These are phyloP conservation scores for Erythrolamprus reginae DNA, from an alignment of 2,113 vertebrate species.

Conservation along the genomic window DNA sequence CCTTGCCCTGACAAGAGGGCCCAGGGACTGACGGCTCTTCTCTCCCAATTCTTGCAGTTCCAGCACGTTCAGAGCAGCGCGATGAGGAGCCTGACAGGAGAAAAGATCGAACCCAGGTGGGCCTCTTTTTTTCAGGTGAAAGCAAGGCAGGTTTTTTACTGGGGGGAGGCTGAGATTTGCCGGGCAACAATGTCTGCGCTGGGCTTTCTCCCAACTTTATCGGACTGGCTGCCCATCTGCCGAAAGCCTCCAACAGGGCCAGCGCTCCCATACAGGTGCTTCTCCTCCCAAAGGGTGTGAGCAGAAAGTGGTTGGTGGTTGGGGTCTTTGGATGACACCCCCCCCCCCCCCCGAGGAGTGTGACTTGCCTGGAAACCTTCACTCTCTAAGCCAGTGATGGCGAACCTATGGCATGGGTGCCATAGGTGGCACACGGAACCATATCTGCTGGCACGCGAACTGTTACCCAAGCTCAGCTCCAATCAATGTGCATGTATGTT, in stretches of 20 bases:
- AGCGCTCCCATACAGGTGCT: background rate
- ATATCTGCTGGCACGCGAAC: too few relatives aligned
- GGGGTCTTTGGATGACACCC: background rate
- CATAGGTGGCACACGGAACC: too few relatives aligned
- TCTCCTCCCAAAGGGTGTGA: background rate
- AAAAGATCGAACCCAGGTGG: constrained; percentile 92
- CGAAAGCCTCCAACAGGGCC: background rate
- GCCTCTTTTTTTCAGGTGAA: background rate
- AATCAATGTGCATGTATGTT: too few relatives aligned
- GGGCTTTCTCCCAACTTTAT: background rate
- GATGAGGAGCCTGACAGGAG: constrained; percentile 83
- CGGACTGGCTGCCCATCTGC: background rate
- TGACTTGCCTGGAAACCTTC: background rate
- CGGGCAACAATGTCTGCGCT: background rate
- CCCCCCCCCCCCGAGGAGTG: too few relatives aligned
- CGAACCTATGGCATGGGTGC: too few relatives aligned
- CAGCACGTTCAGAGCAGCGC: constrained; percentile 91
- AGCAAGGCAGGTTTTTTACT: background rate
- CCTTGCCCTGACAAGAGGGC: background rate
- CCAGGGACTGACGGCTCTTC: background rate
- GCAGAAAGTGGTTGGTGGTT: background rate
- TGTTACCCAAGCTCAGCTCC: too few relatives aligned
- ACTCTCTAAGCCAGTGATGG: too few relatives aligned
- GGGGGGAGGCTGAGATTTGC: background rate
- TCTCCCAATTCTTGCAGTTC: constrained; percentile 75